Conservation (phyloP, 2,113 vertebrate species). For the Brachyhypopomus occidentalis region DNA sequence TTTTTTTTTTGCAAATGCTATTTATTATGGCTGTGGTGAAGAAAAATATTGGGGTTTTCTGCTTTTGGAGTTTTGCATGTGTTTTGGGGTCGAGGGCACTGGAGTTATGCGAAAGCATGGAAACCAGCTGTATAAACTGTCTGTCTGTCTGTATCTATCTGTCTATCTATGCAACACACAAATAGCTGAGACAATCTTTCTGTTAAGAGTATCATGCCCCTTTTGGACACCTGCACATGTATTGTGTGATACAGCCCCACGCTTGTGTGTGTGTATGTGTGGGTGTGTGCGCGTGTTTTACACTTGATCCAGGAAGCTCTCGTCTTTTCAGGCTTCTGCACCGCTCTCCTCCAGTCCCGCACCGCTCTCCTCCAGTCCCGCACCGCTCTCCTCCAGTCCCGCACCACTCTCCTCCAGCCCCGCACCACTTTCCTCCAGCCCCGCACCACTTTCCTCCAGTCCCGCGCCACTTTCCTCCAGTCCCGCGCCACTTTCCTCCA, state of each 20-base stretch:
- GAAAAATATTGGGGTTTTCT: constrained; percentile 45
- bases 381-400: not conserved
- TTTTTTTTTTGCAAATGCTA: constrained; percentile 20
- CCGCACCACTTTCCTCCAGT: not conserved
- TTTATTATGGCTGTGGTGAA: constrained; percentile 45
- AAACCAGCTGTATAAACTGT: constrained; percentile 44
- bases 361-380: not conserved
- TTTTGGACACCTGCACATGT: not conserved
- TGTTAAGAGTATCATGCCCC: not conserved
- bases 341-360: not conserved
- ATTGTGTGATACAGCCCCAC: constrained; percentile 16
- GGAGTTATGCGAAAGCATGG: constrained; percentile 33
- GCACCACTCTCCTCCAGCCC: too few relatives aligned
- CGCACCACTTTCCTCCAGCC: not conserved
- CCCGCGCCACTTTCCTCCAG: not conserved
- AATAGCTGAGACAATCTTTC: not conserved
- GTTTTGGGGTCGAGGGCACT: constrained; percentile 34
- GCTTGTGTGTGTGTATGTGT: constrained; percentile 30
- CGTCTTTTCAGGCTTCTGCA: constrained; percentile 1
- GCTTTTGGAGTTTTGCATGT: constrained; percentile 44
- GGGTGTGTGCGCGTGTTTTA: not conserved
- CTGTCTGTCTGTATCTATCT: not conserved
- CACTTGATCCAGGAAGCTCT: not conserved
- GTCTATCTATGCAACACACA: not conserved
- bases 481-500: too few relatives aligned